phyloP scores from a whole-genome alignment of 2,797 vertebrate species.

The Chromis chromis region DNA sequence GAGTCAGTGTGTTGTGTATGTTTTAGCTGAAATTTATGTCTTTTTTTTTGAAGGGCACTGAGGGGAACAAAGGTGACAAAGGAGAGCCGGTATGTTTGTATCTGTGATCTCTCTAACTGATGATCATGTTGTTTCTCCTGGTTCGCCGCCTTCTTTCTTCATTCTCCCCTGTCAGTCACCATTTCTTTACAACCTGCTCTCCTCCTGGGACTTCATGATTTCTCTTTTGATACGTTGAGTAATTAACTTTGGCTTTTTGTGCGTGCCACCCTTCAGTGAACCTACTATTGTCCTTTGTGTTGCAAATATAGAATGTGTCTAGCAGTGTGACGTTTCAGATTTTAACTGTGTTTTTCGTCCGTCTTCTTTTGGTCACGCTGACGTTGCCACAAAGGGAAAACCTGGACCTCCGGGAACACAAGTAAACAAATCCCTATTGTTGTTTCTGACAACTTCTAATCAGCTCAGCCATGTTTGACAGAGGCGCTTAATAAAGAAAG shows the following conservation, averaged over 20 bases:
- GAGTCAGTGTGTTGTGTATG: neutral
- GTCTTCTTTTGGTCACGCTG: constrained; percentile 50
- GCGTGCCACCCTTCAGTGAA: constrained; percentile 51
- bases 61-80: constrained; percentile 87
- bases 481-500: constrained; percentile 26
- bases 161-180: constrained; percentile 48
- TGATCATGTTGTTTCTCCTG: constrained; percentile 25
- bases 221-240: constrained; percentile 45
- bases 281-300: constrained; percentile 46
- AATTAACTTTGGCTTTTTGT: constrained; percentile 65
- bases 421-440: constrained; percentile 76
- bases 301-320: constrained; percentile 35
- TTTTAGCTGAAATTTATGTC: neutral
- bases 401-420: constrained; percentile 87
- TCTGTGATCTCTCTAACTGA: constrained; percentile 26
- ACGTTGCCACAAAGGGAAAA: constrained; percentile 81
- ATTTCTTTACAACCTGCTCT: constrained; percentile 39
- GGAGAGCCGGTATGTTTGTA: constrained; percentile 85
- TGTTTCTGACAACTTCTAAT: constrained; percentile 44
- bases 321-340: constrained; percentile 50
- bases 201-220: constrained; percentile 47
- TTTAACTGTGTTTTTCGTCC: constrained; percentile 57
- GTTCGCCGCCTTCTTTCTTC: constrained; percentile 28
- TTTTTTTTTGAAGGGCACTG: constrained; percentile 78
- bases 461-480: constrained; percentile 58